Percentiles rank a stretch among this genome's conserved stretches.
These are phyloP conservation scores for Aphelinus certus DNA, from an alignment of 1,140 invertebrate species.

Conservation along the genomic window DNA sequence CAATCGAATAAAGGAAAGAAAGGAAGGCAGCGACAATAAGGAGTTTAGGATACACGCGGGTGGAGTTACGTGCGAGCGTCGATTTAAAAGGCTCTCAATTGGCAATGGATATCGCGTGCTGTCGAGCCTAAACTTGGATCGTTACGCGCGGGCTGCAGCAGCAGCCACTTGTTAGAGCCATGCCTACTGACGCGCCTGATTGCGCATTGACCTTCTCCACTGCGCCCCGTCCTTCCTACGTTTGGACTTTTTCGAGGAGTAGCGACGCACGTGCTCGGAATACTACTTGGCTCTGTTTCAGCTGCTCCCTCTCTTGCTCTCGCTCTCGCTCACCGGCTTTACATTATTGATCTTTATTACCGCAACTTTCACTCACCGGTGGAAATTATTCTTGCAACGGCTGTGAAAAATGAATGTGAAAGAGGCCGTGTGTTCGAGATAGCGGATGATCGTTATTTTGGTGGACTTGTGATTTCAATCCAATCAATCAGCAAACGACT, in stretches of 20 bases:
- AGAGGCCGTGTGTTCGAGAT: too few species aligned
- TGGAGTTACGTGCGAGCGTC: too few species aligned
- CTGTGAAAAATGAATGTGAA: too few species aligned
- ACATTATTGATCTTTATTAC: conserved; percentile 14
- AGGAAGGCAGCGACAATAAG: too few species aligned
- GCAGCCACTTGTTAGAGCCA: conserved; percentile 15
- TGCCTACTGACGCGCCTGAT: not conserved
- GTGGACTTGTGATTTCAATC: too few species aligned
- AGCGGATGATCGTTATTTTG: too few species aligned
- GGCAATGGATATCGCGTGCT: not conserved
- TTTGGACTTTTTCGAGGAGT: not conserved
- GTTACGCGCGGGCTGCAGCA: not conserved
- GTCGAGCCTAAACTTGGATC: not conserved
- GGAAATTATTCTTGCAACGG: too few species aligned
- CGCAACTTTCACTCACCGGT: too few species aligned
- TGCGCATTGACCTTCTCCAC: conserved; percentile 12
- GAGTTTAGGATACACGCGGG: too few species aligned
- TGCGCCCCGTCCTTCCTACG: not conserved
- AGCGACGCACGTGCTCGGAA: not conserved
- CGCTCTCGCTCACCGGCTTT: not conserved
- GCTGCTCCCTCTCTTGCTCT: too few species aligned
- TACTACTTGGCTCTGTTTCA: conserved; percentile 23
- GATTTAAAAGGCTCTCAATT: not conserved
- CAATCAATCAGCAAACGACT: too few species aligned
- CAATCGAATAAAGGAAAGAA: too few species aligned